phyloP scores from a whole-genome alignment of 2,888 invertebrate species.

The Anticlea derivata region DNA sequence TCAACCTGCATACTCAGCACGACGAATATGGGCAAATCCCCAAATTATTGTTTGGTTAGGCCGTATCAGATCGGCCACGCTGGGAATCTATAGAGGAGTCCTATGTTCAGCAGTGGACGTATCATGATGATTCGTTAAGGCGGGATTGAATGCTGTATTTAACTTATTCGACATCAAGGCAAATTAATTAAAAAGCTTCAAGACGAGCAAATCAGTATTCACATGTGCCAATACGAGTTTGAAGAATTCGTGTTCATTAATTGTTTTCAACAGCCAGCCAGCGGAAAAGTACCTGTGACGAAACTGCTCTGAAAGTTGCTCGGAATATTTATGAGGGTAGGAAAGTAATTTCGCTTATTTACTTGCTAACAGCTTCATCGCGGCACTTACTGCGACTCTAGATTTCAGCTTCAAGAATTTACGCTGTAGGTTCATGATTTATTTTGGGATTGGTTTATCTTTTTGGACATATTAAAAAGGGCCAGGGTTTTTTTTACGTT shows the following conservation, averaged over 20 bases:
- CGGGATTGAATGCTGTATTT: too few relatives aligned
- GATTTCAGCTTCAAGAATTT: conserved; percentile 1
- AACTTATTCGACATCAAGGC: too few relatives aligned
- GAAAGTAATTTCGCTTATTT: conserved; percentile 22
- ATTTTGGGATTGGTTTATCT: conserved; percentile 5
- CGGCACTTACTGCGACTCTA: conserved; percentile 15
- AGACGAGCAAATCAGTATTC: not conserved
- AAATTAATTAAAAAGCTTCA: not conserved
- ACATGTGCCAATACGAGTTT: not conserved
- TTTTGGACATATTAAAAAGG: not conserved
- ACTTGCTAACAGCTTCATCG: conserved; percentile 20
- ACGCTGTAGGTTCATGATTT: conserved; percentile 1
- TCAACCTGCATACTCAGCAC: too few relatives aligned
- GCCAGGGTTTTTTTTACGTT: too few relatives aligned
- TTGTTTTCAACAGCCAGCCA: not conserved
- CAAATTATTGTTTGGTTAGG: too few relatives aligned
- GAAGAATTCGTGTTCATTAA: not conserved
- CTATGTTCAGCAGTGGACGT: too few relatives aligned
- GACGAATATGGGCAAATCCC: too few relatives aligned
- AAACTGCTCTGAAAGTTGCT: not conserved
- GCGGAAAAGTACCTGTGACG: not conserved
- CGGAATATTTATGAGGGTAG: conserved; percentile 21
- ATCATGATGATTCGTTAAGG: too few relatives aligned
- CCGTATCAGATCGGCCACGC: too few relatives aligned
- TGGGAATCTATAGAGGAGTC: too few relatives aligned